These are phyloP conservation scores for Adoxophyes honmai DNA, from an alignment of 1,140 invertebrate species.

Conservation along the genomic window DNA sequence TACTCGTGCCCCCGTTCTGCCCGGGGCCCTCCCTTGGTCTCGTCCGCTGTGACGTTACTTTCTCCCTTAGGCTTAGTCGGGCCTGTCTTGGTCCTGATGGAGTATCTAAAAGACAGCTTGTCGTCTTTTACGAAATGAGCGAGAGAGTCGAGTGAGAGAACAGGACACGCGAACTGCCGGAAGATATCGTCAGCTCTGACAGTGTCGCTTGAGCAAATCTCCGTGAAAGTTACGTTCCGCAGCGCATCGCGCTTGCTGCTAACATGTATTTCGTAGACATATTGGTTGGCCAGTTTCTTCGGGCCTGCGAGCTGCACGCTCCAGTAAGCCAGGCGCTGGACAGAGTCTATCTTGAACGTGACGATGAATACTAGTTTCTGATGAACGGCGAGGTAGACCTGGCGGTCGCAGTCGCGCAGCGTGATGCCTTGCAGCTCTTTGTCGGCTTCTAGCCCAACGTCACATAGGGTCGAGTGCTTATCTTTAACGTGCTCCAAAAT, in stretches of 20 bases:
- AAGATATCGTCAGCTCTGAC: conserved; percentile 51
- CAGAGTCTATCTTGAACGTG: conserved; percentile 65
- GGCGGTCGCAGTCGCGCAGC: conserved; percentile 43
- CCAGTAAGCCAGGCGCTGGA: conserved; percentile 64
- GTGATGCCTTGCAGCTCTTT: conserved; percentile 45
- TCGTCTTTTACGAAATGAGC: conserved; percentile 47
- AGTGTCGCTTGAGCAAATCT: conserved; percentile 56
- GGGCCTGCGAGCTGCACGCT: conserved; percentile 66
- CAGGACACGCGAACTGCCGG: conserved; percentile 43
- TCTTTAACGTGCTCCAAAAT: conserved; percentile 60
- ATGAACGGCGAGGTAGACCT: conserved; percentile 55
- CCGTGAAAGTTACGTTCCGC: conserved; percentile 46
- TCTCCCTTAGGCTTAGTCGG: no score
- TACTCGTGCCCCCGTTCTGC: no score
- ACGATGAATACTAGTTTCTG: conserved; percentile 62
- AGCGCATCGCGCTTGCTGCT: conserved; percentile 43
- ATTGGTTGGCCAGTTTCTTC: conserved; percentile 54
- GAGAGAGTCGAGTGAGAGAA: conserved; percentile 46
- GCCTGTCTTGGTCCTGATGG: conserved; percentile 32
- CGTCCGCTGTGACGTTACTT: no score
- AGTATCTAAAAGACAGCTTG: conserved; percentile 43
- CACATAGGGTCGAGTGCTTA: conserved; percentile 45
- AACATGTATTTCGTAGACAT: conserved; percentile 71
- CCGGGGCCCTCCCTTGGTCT: no score
- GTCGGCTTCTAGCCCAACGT: conserved; percentile 32